Base-by-base conservation (phyloP, 2,888 invertebrate genomes). In the Acronicta aceris region DNA sequence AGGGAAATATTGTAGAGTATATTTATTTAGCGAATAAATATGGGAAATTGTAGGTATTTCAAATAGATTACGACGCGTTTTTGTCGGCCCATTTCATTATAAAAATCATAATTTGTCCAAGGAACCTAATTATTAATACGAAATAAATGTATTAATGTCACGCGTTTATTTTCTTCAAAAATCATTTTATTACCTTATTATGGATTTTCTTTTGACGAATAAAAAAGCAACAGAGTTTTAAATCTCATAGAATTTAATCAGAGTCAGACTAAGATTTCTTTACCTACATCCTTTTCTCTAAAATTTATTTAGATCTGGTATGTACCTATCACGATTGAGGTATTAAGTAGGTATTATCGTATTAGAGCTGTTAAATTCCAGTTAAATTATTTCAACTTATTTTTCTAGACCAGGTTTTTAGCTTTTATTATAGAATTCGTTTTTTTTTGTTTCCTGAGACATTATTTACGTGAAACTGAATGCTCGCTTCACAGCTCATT, bases 1-100 rank as follows among this genome's bases (percentile, higher is more conserved):
- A 74, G 76, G 47, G 25, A 76, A 60, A 52, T 71, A 72, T 65
- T 56, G 73, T 70, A 73, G 59, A 59, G 55, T 69, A 67, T 53
- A 51, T 57, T 53, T 57, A 59, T 47, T 58, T 65, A 45, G 42
- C 58, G 57, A 51, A 59, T 59, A 30, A n/a, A 46, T 60, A 59
- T 65, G 60, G 21, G 38, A 42, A 55, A 47, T 16, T 33, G 33
- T 64, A 40, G n/a, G 6, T n/a, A 38, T 38, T 38, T 38, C n/a
- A 6, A 38, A 38, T 38, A 38, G n/a, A 38, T 2, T 38, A 38
- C 38, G 38, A n/a, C n/a, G 5, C 6, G n/a, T 38, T n/a, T n/a
- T 5, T 38, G 38, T 38, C n/a, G n/a, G 5, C n/a, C n/a, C 6
- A 0, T 38, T 38, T 38, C n/a, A 5, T n/a, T 5, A n/a, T 38